Evolutionary conservation across 2,113 vertebrate species (phyloP), one percentile per base, ranked within the genome.

Genomic region (Phylloscopus trochiloides): DNA sequence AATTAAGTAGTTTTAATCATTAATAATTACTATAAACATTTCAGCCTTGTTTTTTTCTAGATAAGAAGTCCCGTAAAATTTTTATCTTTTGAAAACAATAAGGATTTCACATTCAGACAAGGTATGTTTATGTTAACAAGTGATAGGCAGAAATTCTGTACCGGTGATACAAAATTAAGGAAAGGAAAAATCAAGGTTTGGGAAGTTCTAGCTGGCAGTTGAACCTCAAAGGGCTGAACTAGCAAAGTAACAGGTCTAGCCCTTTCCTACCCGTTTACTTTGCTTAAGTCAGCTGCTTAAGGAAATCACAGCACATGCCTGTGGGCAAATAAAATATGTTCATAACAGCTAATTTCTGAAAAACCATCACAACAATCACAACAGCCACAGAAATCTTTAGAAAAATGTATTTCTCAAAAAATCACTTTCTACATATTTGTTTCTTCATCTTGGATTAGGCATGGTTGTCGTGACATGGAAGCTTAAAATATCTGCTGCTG

Each of bases 401-500:
- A 79, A 86, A 82, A 90, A 63, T 11, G 2, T 15, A 6, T 73
- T 70, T 85, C 20, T 26, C 7, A 7, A 50, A 70, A 88, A 58
- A 29, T 16, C 14, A 40, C 4, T 71, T 43, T 61, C 36, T n/a
- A 75, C 8, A 7, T 70, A 43, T 28, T 75, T 82, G 9, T 90
- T 85, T 57, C 28, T 65, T 88, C 25, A 34, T 50, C 50, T 82
- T 68, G 22, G 45, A 47, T 93, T 63, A 87, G 18, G 68, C 26
- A 2, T 57, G 7, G 8, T 40, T 85, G 18, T 78, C 1, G 0
- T 55, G 58, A 85, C 32, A 87, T 1, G 2, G 34, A 50, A 67
- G 11, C 21, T 71, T 77, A 68, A 91, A 91, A 70, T 58, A 73
- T 25, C 29, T 80, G 12, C 42, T 86, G 12, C 32, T 70, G 14